Base-by-base conservation (phyloP, 2,113 vertebrate genomes). In the Rousettus leschenaultii region DNA sequence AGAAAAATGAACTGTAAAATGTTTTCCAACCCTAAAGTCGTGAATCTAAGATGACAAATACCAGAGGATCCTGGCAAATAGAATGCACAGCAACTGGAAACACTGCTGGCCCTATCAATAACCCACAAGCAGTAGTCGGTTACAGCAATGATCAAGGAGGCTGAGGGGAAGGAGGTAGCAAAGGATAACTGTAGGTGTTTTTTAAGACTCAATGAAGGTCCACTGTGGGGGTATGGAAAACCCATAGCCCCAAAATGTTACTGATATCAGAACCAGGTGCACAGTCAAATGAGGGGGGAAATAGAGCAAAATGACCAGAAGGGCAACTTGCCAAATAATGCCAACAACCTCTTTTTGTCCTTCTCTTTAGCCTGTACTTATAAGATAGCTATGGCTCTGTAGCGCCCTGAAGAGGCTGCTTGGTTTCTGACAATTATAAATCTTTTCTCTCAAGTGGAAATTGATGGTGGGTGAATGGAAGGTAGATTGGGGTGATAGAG, bases 391-490 rank as follows among this genome's bases (percentile, higher is more conserved):
- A 45, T 28, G 57, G 38, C 68, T 79, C 57, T 71, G 43, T 10
- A 91, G 78, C 8, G 35, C 66, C 66, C 94, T 75, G 33, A 43
- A 91, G 71, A 93, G 21, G 43, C 24, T 78, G 71, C 19, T 55
- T 84, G 59, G 5, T 40, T 95, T 94, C 73, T 91, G 93, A 96
- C 88, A 93, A 86, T 83, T 95, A 94, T 65, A 95, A 96, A 96
- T 96, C 78, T 91, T 91, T 89, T 82, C 78, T 63, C 22, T 59
- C n/a, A 93, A 95, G 95, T 12, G 21, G 65, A 96, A 96, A 96
- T 94, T 96, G 91, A 97, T 96, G 89, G 57, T 40, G 14, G 40
- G 43, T 45, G 21, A 90, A 93, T 91, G 38, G 91, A 92, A 97
- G 53, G 80, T 19, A 94, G 90, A 91, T 59, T 78, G 79, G 63